Base-by-base conservation (phyloP, 2,113 vertebrate genomes). In the Vulpes lagopus region DNA sequence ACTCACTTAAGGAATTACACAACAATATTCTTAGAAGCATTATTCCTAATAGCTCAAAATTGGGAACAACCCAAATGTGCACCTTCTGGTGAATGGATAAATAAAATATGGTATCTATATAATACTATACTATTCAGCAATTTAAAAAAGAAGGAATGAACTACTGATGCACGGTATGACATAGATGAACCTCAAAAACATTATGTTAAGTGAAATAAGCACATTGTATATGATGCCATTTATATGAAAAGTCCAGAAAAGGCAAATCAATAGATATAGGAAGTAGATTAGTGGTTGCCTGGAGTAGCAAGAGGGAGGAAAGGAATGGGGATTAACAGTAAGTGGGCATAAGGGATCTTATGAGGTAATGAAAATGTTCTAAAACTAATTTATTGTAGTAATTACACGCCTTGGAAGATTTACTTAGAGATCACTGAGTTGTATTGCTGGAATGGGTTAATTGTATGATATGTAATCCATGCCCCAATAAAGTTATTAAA, bases 21-120 rank as follows among this genome's bases (percentile, higher is more conserved):
- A 93, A 57, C n/a, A 78, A 60, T 76, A 85, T 57, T 69, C 53
- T 81, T 90, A 87, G 22, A 49, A 81, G 32, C 65, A 91, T 91
- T 96, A 71, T n/a, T 76, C n/a, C 76, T 55, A 62, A 43, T 11
- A 85, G 43, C 57, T 67, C 76, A 64, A 86, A 85, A 64, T 1
- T 67, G 35, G 17, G 64, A 93, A 73, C 8, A 95, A 80, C 7
- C 9, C 35, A 79, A 57, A 93, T 85, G 15, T 64, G 23, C 53
- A 85, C 32, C 32, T 71, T 69, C 30, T 60, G 30, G n/a, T 78
- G 12, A 78, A 55, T 81, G 74, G 10, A 67, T 49, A 86, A 51
- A 49, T n/a, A 94, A 74, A 84, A 88, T 64, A 30, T n/a, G 38
- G 6, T 67, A 59, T 49, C 35, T 5, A n/a, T 11, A 27, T 11